phyloP scores from a whole-genome alignment of 2,888 invertebrate genomes.

The Petrolisthes cinctipes region DNA sequence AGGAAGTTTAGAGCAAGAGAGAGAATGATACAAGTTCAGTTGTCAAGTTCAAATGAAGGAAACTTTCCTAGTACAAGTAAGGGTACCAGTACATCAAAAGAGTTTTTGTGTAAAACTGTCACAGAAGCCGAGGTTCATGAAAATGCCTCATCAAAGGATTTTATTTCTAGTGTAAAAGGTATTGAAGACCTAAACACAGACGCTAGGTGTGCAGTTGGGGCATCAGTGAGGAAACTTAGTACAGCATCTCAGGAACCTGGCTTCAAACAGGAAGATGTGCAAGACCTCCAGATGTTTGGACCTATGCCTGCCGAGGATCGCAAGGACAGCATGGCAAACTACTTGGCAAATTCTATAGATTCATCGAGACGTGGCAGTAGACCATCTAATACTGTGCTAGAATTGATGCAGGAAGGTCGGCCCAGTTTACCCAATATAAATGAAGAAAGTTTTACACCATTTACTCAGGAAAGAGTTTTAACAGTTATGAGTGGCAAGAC shows the following conservation, averaged over 20 bases:
- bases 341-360: conserved; percentile 58
- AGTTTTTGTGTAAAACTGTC: conserved; percentile 26
- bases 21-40: conserved; percentile 46
- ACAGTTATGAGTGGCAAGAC: conserved; percentile 58
- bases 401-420: conserved; percentile 47
- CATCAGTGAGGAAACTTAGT: conserved; percentile 59
- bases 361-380: conserved; percentile 62
- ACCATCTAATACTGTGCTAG: conserved; percentile 48
- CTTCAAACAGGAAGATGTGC: conserved; percentile 60
- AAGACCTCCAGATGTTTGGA: conserved; percentile 50
- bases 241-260: conserved; percentile 58
- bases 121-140: conserved; percentile 49
- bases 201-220: conserved; percentile 56
- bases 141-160: conserved; percentile 34
- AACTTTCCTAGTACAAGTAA: conserved; percentile 3
- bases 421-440: conserved; percentile 61
- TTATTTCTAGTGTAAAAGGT: conserved; percentile 11
- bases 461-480: conserved; percentile 50
- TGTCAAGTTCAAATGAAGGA: conserved; percentile 46
- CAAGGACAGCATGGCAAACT: conserved; percentile 62
- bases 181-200: conserved; percentile 35
- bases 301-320: conserved; percentile 53
- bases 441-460: conserved; percentile 60
- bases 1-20: conserved; percentile 47
- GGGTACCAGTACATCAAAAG: not conserved